A percentile compares a stretch with the other conserved stretches of the same genome.
These are phyloP conservation scores for Plecturocebus donacophilus DNA, from an alignment of 2,113 vertebrate genomes.

Conservation along the genomic window DNA sequence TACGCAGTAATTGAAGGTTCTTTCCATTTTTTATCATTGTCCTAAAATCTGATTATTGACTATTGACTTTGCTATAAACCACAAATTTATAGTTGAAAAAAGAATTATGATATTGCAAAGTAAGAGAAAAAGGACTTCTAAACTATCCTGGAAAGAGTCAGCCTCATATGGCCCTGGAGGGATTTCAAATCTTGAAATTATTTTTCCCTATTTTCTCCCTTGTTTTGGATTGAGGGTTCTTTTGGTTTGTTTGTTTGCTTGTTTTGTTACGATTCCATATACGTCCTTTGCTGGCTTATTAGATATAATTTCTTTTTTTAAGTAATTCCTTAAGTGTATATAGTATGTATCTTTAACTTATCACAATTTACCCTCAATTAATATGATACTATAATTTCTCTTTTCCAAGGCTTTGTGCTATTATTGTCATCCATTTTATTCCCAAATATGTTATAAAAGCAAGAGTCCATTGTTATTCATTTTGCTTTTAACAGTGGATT, in stretches of 20 bases:
- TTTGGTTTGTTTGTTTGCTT: not conserved
- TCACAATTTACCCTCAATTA: not conserved
- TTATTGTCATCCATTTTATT: not conserved
- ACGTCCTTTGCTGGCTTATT: not conserved
- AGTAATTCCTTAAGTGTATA: not conserved
- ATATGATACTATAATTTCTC: not conserved
- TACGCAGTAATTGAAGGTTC: not conserved
- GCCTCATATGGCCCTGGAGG: not conserved
- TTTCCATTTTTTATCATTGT: not conserved
- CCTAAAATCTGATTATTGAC: not conserved
- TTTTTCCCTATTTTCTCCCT: not conserved
- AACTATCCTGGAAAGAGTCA: not conserved
- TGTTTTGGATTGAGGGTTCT: not conserved
- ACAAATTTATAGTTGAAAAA: not conserved
- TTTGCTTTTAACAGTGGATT: constrained; percentile 4
- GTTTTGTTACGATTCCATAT: not conserved
- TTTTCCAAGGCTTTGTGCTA: not conserved
- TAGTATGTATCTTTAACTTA: not conserved
- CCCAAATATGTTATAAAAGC: not conserved
- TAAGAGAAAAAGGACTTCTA: not conserved
- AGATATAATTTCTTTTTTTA: not conserved
- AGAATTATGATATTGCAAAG: not conserved
- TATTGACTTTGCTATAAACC: not conserved
- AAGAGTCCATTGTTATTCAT: not conserved
- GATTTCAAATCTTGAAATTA: not conserved